Percentiles rank a stretch among this genome's conserved stretches.
phyloP scores from a whole-genome alignment of 1,140 invertebrate species.

The Asobara japonica region DNA sequence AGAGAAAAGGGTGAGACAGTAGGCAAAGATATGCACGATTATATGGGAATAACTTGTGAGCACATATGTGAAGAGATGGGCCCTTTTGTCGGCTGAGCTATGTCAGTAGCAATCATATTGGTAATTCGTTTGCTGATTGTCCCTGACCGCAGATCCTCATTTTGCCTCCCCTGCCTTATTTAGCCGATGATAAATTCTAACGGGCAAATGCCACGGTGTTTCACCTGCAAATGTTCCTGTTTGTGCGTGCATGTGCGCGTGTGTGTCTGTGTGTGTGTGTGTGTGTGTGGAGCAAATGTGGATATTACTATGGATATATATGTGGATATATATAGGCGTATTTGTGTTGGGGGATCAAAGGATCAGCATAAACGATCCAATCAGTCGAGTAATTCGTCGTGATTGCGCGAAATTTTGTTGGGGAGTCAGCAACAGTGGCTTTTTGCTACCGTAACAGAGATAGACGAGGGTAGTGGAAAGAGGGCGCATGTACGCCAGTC shows the following conservation, averaged over 20 bases:
- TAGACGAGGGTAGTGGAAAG: too few relatives aligned
- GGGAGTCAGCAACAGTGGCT: slow-evolving; percentile 24
- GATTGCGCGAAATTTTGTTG: slow-evolving; percentile 56
- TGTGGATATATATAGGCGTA: not conserved
- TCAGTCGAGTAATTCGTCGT: slow-evolving; percentile 65
- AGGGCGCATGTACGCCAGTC: too few relatives aligned
- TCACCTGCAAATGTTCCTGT: not conserved
- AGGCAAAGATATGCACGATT: not conserved
- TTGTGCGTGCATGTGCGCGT: not conserved
- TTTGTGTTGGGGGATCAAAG: slow-evolving; percentile 53
- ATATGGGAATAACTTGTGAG: not conserved
- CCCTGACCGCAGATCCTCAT: slow-evolving; percentile 64
- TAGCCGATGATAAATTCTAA: slow-evolving; percentile 64
- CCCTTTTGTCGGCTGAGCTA: slow-evolving; percentile 63
- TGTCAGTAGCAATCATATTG: slow-evolving; percentile 68
- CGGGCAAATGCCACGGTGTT: slow-evolving; percentile 41
- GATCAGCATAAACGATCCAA: slow-evolving; percentile 67
- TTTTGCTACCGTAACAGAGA: slow-evolving; percentile 37
- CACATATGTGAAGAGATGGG: not conserved
- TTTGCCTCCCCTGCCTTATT: slow-evolving; percentile 63
- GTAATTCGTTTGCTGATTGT: slow-evolving; percentile 66
- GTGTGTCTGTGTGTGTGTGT: too few relatives aligned
- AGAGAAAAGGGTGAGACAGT: not conserved
- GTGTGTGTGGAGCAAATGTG: too few relatives aligned
- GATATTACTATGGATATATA: not conserved